Conservation (phyloP, 2,797 vertebrate species). For the Siniperca scherzeri region DNA sequence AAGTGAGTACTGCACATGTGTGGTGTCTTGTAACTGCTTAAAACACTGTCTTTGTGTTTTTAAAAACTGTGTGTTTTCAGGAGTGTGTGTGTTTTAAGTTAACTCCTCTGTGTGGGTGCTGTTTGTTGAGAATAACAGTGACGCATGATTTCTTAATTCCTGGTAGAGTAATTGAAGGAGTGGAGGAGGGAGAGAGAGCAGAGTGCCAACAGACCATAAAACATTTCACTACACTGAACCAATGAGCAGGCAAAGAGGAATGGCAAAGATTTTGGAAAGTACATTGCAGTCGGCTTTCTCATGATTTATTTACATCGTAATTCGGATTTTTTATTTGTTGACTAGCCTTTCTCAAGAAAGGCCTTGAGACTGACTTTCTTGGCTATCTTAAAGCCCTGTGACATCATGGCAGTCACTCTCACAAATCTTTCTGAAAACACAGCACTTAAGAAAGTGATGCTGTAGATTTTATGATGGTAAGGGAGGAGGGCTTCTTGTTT, state of each 20-base stretch:
- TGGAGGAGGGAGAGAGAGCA: constrained; percentile 8
- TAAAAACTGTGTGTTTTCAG: not conserved
- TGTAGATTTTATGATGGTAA: not conserved
- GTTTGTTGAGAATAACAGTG: constrained; percentile 12
- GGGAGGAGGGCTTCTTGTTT: not conserved
- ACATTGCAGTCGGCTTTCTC: not conserved
- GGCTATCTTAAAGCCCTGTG: not conserved
- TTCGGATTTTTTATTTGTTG: constrained; percentile 31
- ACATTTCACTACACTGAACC: constrained; percentile 10
- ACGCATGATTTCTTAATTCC: constrained; percentile 36
- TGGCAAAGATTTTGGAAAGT: not conserved
- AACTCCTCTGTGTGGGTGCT: constrained; percentile 19
- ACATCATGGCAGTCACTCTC: not conserved
- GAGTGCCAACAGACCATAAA: constrained; percentile 16
- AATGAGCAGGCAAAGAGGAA: not conserved
- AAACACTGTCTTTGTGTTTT: not conserved
- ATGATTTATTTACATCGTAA: constrained; percentile 11
- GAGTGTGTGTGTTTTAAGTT: not conserved
- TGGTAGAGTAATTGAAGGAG: constrained; percentile 3
- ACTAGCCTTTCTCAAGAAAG: not conserved
- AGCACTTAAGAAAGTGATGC: not conserved
- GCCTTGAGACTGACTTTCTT: not conserved
- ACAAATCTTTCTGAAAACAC: constrained; percentile 6
- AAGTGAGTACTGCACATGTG: not conserved
- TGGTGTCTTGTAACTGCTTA: not conserved